Conservation (phyloP, 2,888 invertebrate genomes). For the Agriopis leucophaearia region DNA sequence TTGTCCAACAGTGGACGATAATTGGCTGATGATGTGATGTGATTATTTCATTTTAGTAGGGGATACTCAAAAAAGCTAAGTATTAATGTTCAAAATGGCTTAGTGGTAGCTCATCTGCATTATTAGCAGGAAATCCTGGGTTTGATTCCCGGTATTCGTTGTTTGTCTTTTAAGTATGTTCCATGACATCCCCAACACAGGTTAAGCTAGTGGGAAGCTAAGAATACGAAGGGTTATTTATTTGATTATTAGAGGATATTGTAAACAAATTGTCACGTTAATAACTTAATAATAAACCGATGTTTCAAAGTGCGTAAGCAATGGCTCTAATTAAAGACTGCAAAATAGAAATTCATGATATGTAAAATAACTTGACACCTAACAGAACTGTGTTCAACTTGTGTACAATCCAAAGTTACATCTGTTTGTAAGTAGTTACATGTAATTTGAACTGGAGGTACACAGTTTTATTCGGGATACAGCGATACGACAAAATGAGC, state of each 20-base stretch:
- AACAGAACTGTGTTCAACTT: background rate
- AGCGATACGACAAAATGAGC: background rate
- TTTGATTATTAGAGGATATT: too few relatives aligned
- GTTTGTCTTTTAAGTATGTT: too few relatives aligned
- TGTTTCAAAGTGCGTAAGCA: conserved; percentile 15
- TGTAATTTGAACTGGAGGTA: background rate
- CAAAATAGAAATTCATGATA: conserved; percentile 3
- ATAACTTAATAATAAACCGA: background rate
- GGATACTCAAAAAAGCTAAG: background rate
- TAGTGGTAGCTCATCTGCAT: too few relatives aligned
- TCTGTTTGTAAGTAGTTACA: background rate
- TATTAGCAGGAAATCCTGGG: too few relatives aligned
- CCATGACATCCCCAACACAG: too few relatives aligned
- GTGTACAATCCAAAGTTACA: background rate
- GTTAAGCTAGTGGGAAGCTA: too few relatives aligned
- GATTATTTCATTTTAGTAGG: background rate
- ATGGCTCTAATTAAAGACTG: conserved; percentile 15
- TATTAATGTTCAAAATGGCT: too few relatives aligned
- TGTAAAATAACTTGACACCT: background rate
- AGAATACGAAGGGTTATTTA: too few relatives aligned
- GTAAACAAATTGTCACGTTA: too few relatives aligned
- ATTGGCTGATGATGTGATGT: too few relatives aligned
- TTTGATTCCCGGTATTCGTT: too few relatives aligned
- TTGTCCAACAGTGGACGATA: too few relatives aligned
- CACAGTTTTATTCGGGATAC: background rate